Evolutionary conservation across 2,888 invertebrate genomes (phyloP).

Genomic region (Abrostola triplasia): DNA sequence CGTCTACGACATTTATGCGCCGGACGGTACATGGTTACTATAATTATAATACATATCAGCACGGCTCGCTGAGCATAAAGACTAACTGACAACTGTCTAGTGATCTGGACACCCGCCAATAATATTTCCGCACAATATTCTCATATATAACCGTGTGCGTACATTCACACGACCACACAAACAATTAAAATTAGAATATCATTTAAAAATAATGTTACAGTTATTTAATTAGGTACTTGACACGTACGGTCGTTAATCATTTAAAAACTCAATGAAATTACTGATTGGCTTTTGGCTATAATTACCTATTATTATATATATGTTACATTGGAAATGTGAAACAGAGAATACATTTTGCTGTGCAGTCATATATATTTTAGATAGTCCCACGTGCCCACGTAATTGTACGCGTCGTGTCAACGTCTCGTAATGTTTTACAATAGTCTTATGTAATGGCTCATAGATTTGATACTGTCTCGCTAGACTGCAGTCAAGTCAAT

Average conservation of each 20-base stretch:
- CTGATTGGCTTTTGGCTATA: constrained; percentile 13
- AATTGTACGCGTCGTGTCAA: constrained; percentile 20
- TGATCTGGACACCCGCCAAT: constrained; percentile 63
- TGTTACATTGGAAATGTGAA: background rate
- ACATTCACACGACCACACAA: constrained; percentile 38
- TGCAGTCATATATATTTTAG: constrained; percentile 17
- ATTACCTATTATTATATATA: constrained; percentile 5
- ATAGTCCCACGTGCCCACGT: constrained; percentile 38
- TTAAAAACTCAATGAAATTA: constrained; percentile 19
- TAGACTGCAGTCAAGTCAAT: constrained; percentile 45
- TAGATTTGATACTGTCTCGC: constrained; percentile 45
- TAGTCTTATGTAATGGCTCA: constrained; percentile 39
- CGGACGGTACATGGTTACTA: constrained; percentile 54
- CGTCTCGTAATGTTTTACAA: constrained; percentile 33
- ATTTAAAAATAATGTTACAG: constrained; percentile 29
- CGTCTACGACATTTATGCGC: constrained; percentile 43
- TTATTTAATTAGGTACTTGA: constrained; percentile 20
- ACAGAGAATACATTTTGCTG: constrained; percentile 5
- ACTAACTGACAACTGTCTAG: constrained; percentile 61
- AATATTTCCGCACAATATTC: constrained; percentile 63
- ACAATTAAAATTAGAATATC: constrained; percentile 48
- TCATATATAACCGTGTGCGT: constrained; percentile 33
- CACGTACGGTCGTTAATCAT: constrained; percentile 14
- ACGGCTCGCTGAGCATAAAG: constrained; percentile 56
- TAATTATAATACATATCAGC: constrained; percentile 65